phyloP scores from a whole-genome alignment of 2,888 invertebrate genomes.

The Tetranychus piercei region DNA sequence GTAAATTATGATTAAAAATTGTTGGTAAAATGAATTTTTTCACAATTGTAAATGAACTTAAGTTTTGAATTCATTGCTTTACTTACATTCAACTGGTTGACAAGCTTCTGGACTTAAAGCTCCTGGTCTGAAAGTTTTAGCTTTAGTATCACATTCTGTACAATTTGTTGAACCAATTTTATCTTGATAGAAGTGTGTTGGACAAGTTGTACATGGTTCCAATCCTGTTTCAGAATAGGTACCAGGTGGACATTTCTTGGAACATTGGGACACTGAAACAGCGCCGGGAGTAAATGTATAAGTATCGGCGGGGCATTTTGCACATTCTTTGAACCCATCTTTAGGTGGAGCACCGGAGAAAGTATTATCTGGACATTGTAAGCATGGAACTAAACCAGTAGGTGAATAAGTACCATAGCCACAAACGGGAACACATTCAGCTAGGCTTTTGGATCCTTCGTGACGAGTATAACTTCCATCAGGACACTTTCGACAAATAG shows the following conservation, averaged over 20 bases:
- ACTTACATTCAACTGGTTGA: conserved; percentile 37
- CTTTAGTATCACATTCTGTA: conserved; percentile 71
- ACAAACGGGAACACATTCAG: conserved; percentile 78
- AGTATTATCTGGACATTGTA: conserved; percentile 80
- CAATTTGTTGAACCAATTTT: conserved; percentile 64
- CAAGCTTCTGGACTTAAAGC: conserved; percentile 68
- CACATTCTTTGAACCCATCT: conserved; percentile 79
- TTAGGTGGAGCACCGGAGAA: conserved; percentile 69
- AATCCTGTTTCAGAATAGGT: conserved; percentile 79
- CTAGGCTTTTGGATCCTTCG: conserved; percentile 50
- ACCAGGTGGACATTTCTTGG: conserved; percentile 57
- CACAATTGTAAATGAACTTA: not conserved
- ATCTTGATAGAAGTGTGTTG: conserved; percentile 75
- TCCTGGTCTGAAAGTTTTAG: conserved; percentile 61
- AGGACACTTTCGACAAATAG: conserved; percentile 72
- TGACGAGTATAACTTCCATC: conserved; percentile 68
- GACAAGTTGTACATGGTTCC: conserved; percentile 80
- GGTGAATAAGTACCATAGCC: conserved; percentile 90
- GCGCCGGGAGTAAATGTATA: conserved; percentile 84
- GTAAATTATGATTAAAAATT: conserved; percentile 36
- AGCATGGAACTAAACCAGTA: conserved; percentile 75
- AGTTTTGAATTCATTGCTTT: not conserved
- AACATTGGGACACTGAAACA: conserved; percentile 56
- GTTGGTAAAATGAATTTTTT: no score
- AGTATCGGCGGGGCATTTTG: conserved; percentile 60